Evolutionary conservation across 2,797 vertebrate genomes (phyloP).

Genomic region (Cyclura pinguis): DNA sequence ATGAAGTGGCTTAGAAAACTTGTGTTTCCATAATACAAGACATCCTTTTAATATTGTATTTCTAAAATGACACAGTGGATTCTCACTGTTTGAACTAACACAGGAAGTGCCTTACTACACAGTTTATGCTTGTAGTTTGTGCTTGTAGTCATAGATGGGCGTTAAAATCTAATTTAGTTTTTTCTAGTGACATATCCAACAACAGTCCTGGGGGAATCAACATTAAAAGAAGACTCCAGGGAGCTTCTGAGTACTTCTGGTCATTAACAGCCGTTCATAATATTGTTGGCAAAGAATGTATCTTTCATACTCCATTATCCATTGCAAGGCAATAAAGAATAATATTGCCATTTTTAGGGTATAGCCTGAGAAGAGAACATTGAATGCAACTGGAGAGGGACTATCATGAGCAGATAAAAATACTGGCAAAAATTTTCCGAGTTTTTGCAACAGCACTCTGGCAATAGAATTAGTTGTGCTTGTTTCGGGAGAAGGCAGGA

Average conservation of each 20-base stretch:
- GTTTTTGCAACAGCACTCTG: neutral
- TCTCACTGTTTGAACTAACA: slow-evolving; percentile 3
- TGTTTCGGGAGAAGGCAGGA: neutral
- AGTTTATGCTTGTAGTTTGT: neutral
- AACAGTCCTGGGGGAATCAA: neutral
- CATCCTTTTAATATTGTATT: neutral
- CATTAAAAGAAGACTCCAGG: neutral
- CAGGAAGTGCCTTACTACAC: neutral
- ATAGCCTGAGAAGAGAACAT: neutral
- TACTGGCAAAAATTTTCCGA: neutral
- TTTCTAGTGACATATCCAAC: neutral
- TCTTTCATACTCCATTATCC: neutral
- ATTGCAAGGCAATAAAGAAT: neutral
- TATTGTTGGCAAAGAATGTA: neutral
- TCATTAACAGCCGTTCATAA: neutral
- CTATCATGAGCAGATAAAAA: neutral
- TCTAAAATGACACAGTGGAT: neutral
- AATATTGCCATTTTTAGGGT: neutral
- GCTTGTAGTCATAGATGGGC: neutral
- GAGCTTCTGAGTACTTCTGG: neutral
- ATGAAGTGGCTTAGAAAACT: neutral
- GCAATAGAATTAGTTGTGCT: neutral
- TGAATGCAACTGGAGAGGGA: neutral
- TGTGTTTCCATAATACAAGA: neutral
- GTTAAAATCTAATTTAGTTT: slow-evolving; percentile 24